These are phyloP conservation scores for Drosophila quadrilineata DNA, from an alignment of 1,140 invertebrate species.

Conservation along the genomic window DNA sequence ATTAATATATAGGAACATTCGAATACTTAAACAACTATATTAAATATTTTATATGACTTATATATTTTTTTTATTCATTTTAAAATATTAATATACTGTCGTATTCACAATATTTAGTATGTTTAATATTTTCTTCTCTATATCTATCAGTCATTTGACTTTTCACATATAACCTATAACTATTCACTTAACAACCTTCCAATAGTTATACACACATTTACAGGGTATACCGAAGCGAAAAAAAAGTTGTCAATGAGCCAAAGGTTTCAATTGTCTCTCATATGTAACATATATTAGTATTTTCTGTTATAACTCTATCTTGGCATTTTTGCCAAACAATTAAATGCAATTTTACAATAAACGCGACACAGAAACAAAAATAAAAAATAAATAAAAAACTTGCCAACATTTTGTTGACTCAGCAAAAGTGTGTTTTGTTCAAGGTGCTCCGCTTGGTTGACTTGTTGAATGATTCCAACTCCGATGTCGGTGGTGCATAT, in stretches of 20 bases:
- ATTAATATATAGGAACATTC: too few relatives aligned
- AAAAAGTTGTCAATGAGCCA: constrained; percentile 67
- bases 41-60: too few relatives aligned
- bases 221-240: too few relatives aligned
- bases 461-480: too few relatives aligned
- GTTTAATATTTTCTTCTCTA: too few relatives aligned
- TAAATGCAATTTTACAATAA: constrained; percentile 69
- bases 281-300: constrained; percentile 41
- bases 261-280: constrained; percentile 51
- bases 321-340: constrained; percentile 75
- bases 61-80: too few relatives aligned
- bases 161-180: too few relatives aligned
- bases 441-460: constrained; percentile 50
- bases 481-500: too few relatives aligned
- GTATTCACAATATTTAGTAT: too few relatives aligned
- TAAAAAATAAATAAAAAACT: constrained; percentile 32
- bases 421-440: constrained; percentile 43
- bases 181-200: neutral
- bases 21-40: too few relatives aligned
- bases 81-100: too few relatives aligned
- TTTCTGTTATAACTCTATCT: constrained; percentile 19
- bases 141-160: too few relatives aligned
- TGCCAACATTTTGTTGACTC: constrained; percentile 59
- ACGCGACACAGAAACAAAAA: constrained; percentile 13
- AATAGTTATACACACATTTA: neutral